Conservation (phyloP, 2,888 invertebrate genomes). For the Neoitamus cyanurus region DNA sequence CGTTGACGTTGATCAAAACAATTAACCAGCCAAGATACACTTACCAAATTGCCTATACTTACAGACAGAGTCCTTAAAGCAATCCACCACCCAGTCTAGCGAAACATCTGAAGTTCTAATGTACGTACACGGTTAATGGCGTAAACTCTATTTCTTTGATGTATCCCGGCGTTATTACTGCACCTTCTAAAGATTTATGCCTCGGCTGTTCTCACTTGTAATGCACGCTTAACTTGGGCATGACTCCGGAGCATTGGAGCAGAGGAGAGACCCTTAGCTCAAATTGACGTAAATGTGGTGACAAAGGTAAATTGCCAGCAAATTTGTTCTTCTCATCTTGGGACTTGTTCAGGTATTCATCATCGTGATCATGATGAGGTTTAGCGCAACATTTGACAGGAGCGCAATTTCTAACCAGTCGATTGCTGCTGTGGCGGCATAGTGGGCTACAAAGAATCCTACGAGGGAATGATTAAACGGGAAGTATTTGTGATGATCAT, state of each 20-base stretch:
- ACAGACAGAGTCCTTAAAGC: background rate
- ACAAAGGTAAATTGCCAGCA: slow-evolving; percentile 34
- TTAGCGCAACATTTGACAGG: slow-evolving; percentile 36
- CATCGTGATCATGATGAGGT: slow-evolving; percentile 37
- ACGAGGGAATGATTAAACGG: background rate
- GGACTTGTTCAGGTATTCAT: slow-evolving; percentile 28
- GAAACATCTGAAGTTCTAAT: background rate
- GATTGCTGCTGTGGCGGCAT: background rate
- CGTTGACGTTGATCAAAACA: too few species aligned
- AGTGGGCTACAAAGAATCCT: slow-evolving; percentile 15
- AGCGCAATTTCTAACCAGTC: slow-evolving; percentile 20
- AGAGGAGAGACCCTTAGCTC: background rate
- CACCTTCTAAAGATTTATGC: slow-evolving; percentile 24
- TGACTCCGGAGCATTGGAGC: background rate
- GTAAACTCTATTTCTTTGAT: background rate
- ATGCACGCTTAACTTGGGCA: slow-evolving; percentile 28
- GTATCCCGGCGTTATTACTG: slow-evolving; percentile 11
- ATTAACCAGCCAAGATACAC: too few species aligned
- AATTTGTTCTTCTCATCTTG: slow-evolving; percentile 27
- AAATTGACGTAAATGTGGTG: slow-evolving; percentile 39
- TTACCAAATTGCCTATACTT: too few species aligned
- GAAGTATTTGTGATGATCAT: slow-evolving; percentile 10
- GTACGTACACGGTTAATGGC: background rate
- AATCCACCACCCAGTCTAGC: background rate
- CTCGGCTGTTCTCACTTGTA: slow-evolving; percentile 20